Evolutionary conservation across 2,888 invertebrate species (phyloP), one percentile per base, ranked within the genome.

Genomic region (Boloria selene): DNA sequence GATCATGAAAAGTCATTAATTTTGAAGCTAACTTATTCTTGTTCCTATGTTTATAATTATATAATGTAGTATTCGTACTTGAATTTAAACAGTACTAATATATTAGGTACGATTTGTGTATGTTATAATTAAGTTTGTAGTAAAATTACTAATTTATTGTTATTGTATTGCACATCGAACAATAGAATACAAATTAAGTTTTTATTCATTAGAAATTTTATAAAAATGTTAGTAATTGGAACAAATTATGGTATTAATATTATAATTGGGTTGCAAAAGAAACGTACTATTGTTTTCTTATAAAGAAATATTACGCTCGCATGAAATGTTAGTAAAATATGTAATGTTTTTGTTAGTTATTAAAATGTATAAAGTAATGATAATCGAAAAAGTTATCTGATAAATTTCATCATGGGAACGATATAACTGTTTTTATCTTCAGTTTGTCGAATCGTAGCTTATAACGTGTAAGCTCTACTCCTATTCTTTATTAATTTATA

Each of bases 11-110:
- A 55, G 7, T 44, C 1, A 2, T 55, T 55, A 42, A 17, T 58
- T 64, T 59, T 51, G 6, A 31, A 47, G 31, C 49, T 50, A 63
- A 31, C 14, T 44, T 58, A 18, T 51, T 45, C 7, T 51, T 38
- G 59, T 64, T 64, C 64, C 64, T 64, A 64, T 56, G 22, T 64
- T 44, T 64, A 47, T 64, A 49, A 50, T 60, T 6, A 59, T 52
- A 18, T 18, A 52, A 22, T 61, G 22, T 17, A 22, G 42, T 4
- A 38, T 13, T 31, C 14, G 49, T 42, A n/a, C 51, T 38, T 42
- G 10, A 51, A 42, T n/a, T 51, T 42, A 31, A 17, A 14, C 16
- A 58, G 49, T 13, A 31, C 31, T 31, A 31, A 6, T 31, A 31
- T 31, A 61, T n/a, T 51, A 52, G 18, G 44, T 52, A 51, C 51